These are phyloP conservation scores for Leptarthrus brevirostris DNA, from an alignment of 2,888 invertebrate species.

Conservation along the genomic window DNA sequence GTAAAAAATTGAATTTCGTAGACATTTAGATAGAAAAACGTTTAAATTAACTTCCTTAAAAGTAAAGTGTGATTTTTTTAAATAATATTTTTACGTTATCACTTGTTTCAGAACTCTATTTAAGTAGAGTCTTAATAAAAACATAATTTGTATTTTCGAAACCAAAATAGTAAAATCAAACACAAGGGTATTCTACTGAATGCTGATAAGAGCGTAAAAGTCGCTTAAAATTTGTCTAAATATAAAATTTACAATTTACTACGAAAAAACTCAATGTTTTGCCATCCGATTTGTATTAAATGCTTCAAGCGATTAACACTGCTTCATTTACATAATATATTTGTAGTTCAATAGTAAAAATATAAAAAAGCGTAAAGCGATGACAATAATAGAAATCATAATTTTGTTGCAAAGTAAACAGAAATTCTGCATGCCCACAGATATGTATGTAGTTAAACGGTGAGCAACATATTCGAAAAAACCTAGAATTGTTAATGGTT, in stretches of 20 bases:
- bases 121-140: no score
- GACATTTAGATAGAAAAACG: slow-evolving; percentile 33
- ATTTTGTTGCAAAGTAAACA: slow-evolving; percentile 7
- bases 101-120: neutral
- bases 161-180: slow-evolving; percentile 1
- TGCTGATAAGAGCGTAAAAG: neutral
- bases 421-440: neutral
- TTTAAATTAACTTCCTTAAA: slow-evolving; percentile 19
- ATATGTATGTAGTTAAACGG: neutral
- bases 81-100: neutral
- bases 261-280: neutral
- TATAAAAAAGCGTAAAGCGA: slow-evolving; percentile 23
- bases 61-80: neutral
- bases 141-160: neutral
- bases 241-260: neutral
- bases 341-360: slow-evolving; percentile 10
- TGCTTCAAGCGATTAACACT: slow-evolving; percentile 7
- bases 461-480: neutral
- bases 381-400: slow-evolving; percentile 36
- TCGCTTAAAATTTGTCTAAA: neutral
- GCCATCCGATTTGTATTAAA: neutral
- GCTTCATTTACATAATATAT: neutral
- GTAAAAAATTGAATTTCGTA: slow-evolving; percentile 43
- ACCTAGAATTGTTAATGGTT: neutral
- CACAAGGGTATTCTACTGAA: neutral